Evolutionary conservation across 2,113 vertebrate genomes (phyloP), one percentile per base, ranked within the genome.

Genomic region (Forbesichthys papilliferus): DNA sequence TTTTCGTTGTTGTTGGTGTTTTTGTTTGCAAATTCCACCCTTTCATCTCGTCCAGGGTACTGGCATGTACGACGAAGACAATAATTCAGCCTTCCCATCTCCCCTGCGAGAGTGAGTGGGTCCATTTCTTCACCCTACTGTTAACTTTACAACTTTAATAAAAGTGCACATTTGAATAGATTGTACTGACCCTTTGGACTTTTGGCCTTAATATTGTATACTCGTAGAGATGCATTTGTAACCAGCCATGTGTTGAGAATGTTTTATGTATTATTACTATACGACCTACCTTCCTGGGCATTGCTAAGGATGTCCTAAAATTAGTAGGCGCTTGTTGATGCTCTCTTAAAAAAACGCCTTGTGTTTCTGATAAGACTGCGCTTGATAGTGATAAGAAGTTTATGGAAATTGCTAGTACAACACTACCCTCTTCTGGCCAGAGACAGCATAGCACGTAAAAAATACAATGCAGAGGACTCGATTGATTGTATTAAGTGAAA

Each of bases 51-150:
- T 84, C 4, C 11, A 94, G 93, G 90, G 81, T 78, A 88, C 87
- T 82, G 88, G 90, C 48, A 71, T 87, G 87, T 93, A 90, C 42
- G 90, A 82, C 77, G 90, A 90, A 70, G 89, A 89, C 66, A 85
- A 73, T 59, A 82, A 88, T 6, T 81, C 80, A 1, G 69, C 80
- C 69, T 76, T 88, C 66, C 83, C 86, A 4, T 90, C 89, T 54
- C 87, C 91, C 56, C 5, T 87, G 18, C 80, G 47, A 78, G 67
- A 88, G 93, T 93, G 61, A 93, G 93, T 90, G 16, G 0, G 46
- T 64, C 36, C 8, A 58, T 7, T 52, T 52, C 13, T 58, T 34
- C 33, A 33, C 52, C 49, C 53, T 1, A 36, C 1, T 66, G 33
- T 61, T 33, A 58, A 9, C 11, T 61, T 58, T 13, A 33, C 20